A percentile compares a stretch with the other conserved stretches of the same genome.
phyloP scores from a whole-genome alignment of 2,113 vertebrate species.

The Bettongia penicillata region DNA sequence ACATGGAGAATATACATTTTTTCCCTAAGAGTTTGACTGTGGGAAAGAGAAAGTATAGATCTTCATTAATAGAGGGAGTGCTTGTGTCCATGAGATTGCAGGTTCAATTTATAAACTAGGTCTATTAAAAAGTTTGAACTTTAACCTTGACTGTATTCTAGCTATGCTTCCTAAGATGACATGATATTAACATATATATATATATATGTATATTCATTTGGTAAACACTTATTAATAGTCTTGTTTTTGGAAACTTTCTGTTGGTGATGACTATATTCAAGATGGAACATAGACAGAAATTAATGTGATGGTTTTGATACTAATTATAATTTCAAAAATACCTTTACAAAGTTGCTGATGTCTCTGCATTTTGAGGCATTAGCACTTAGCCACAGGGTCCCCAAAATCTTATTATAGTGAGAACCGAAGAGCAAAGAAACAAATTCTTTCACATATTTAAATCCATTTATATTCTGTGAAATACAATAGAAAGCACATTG shows the following conservation, averaged over 20 bases:
- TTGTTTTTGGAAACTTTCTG: neutral
- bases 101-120: neutral
- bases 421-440: slow-evolving; percentile 8
- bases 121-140: neutral
- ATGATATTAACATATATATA: neutral
- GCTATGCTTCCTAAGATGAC: neutral
- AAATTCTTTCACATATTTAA: slow-evolving; percentile 17
- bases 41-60: neutral
- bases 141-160: neutral
- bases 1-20: too few species aligned
- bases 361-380: slow-evolving; percentile 39
- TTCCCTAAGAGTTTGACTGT: neutral
- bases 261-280: neutral
- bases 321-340: neutral
- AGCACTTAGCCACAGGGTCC: slow-evolving; percentile 20
- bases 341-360: slow-evolving; percentile 14
- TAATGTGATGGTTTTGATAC: neutral
- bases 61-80: neutral
- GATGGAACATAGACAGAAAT: neutral
- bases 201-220: neutral
- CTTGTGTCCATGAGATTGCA: neutral
- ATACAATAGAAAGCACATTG: slow-evolving; percentile 37
- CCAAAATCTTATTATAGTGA: slow-evolving; percentile 38
- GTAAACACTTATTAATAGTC: neutral
- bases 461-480: slow-evolving; percentile 37